Evolutionary conservation across 2,113 vertebrate genomes (phyloP).

Genomic region (Hylia prasina): DNA sequence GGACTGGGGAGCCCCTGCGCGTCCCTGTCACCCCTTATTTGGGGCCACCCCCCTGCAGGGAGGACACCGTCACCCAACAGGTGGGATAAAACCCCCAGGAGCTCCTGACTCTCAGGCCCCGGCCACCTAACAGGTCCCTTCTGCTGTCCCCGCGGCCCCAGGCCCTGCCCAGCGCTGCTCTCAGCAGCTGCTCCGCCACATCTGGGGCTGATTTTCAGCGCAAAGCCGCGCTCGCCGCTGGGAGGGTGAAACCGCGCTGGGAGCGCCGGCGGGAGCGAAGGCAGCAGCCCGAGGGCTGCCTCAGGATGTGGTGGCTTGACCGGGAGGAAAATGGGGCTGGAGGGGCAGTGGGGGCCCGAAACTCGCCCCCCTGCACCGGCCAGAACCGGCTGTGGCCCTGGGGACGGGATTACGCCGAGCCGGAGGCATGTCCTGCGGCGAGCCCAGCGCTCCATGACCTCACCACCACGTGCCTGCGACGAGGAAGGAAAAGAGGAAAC

Average conservation of each 20-base stretch:
- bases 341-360: background rate
- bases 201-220: background rate
- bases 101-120: accelerated
- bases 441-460: conserved; percentile 28
- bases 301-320: conserved; percentile 16
- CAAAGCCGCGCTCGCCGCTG: background rate
- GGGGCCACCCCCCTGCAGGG: background rate
- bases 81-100: background rate
- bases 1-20: background rate
- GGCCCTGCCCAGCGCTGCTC: background rate
- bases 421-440: background rate
- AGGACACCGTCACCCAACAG: accelerated
- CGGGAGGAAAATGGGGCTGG: background rate
- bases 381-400: background rate
- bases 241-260: background rate
- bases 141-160: background rate
- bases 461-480: conserved; percentile 6
- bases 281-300: background rate
- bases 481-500: conserved; percentile 44
- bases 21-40: background rate
- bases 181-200: background rate
- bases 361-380: accelerated
- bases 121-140: background rate
- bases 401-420: background rate
- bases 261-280: background rate